Evolutionary conservation across 2,888 invertebrate species (phyloP).

Genomic region (Tipula vernalis): DNA sequence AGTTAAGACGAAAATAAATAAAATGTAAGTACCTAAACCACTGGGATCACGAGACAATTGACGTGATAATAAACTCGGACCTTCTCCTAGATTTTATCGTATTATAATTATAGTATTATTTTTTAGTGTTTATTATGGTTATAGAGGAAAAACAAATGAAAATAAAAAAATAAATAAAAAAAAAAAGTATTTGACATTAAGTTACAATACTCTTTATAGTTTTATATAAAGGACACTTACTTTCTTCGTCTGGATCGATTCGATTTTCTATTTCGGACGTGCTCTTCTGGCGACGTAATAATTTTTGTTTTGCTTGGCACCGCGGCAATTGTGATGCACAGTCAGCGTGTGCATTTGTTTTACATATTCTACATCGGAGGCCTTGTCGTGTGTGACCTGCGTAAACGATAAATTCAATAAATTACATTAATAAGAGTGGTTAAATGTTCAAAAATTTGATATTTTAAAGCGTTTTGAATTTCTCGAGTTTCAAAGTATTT

Average conservation of each 20-base stretch:
- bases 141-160: not conserved
- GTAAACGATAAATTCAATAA: not conserved
- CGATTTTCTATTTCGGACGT: constrained; percentile 71
- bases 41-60: constrained; percentile 16
- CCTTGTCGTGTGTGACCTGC: constrained; percentile 85
- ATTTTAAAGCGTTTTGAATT: no score
- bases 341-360: constrained; percentile 82
- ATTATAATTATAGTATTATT: constrained; percentile 10
- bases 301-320: constrained; percentile 74
- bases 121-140: not conserved
- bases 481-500: no score
- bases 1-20: not conserved
- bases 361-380: constrained; percentile 77
- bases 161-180: not conserved
- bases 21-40: constrained; percentile 16
- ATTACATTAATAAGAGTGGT: not conserved
- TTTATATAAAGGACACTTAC: constrained; percentile 43
- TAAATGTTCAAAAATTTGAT: no score
- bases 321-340: constrained; percentile 72
- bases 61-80: constrained; percentile 16
- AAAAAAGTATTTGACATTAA: not conserved
- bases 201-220: not conserved
- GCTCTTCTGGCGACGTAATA: constrained; percentile 78
- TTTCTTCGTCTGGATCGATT: constrained; percentile 63
- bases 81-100: constrained; percentile 14